phyloP scores from a whole-genome alignment of 2,113 vertebrate species.

The Misgurnus mizolepis region DNA sequence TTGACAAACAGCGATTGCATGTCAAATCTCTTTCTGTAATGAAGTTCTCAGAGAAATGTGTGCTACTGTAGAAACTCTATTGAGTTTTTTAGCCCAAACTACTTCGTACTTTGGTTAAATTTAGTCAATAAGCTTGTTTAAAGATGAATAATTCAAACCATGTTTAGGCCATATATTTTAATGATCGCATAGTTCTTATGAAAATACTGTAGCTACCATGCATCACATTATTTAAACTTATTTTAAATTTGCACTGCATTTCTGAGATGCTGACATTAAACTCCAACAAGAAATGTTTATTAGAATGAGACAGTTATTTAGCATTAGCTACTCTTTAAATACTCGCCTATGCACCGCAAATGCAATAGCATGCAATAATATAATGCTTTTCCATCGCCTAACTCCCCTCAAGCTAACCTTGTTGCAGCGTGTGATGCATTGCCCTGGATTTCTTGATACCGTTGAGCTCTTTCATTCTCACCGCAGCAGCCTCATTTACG shows the following conservation, averaged over 20 bases:
- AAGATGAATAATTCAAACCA: too few relatives aligned
- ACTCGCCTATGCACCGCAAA: not conserved
- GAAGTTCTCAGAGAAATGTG: not conserved
- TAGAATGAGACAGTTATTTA: not conserved
- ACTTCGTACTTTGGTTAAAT: not conserved
- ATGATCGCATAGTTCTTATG: not conserved
- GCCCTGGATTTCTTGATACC: slow-evolving; percentile 10
- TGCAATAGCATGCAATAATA: slow-evolving; percentile 17
- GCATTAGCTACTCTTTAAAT: not conserved
- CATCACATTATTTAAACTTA: too few relatives aligned
- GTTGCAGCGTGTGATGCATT: slow-evolving; percentile 19
- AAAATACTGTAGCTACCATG: too few relatives aligned
- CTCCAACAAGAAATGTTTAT: not conserved
- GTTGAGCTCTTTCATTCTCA: slow-evolving; percentile 7
- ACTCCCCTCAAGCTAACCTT: slow-evolving; percentile 32
- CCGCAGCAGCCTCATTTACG: not conserved
- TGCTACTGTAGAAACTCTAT: not conserved
- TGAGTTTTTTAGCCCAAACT: not conserved
- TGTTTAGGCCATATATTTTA: too few relatives aligned
- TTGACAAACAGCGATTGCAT: slow-evolving; percentile 5
- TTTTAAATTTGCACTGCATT: too few relatives aligned
- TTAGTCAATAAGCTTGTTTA: not conserved
- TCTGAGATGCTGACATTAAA: too few relatives aligned
- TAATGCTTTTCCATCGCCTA: slow-evolving; percentile 17
- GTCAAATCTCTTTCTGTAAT: not conserved